These are phyloP conservation scores for Isaurus tuberculatus DNA, from an alignment of 92 coral and sea anemone species.

Conservation along the genomic window DNA sequence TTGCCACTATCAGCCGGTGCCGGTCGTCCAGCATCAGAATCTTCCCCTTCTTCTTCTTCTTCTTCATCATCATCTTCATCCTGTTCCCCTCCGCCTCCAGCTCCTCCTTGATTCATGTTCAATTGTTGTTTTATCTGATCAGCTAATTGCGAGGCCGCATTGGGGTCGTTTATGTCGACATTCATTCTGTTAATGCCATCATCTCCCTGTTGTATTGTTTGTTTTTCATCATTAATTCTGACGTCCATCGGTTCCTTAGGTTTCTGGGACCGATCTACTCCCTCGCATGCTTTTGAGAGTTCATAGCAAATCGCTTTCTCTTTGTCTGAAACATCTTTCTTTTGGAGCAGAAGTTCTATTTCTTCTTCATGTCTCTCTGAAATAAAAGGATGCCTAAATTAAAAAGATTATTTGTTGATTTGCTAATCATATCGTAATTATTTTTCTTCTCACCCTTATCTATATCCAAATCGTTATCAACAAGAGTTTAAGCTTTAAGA, in stretches of 20 bases:
- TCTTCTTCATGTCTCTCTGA: slow-evolving; percentile 96
- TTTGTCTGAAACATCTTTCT: slow-evolving; percentile 57
- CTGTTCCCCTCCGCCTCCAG: slow-evolving; percentile 52
- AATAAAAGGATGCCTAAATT: background rate
- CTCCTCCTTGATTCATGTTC: slow-evolving; percentile 62
- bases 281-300: slow-evolving; percentile 91
- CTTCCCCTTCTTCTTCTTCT: slow-evolving; percentile 27
- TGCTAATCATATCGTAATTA: background rate
- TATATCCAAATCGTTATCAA: background rate
- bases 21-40: background rate
- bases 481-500: background rate
- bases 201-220: slow-evolving; percentile 50
- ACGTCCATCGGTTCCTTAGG: slow-evolving; percentile 91
- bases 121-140: slow-evolving; percentile 89
- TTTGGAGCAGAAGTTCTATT: slow-evolving; percentile 70
- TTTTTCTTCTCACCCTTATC: background rate
- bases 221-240: slow-evolving; percentile 78
- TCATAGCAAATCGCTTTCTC: slow-evolving; percentile 90
- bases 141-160: slow-evolving; percentile 81
- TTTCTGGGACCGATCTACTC: slow-evolving; percentile 93
- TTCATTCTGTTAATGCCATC: slow-evolving; percentile 83
- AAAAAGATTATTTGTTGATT: background rate
- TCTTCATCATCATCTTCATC: slow-evolving; percentile 57
- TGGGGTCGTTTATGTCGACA: slow-evolving; percentile 93
- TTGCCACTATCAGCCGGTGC: background rate